A percentile compares a stretch with the other conserved stretches of the same genome.
Conservation (phyloP, 2,797 vertebrate genomes). For the Parambassis ranga region DNA sequence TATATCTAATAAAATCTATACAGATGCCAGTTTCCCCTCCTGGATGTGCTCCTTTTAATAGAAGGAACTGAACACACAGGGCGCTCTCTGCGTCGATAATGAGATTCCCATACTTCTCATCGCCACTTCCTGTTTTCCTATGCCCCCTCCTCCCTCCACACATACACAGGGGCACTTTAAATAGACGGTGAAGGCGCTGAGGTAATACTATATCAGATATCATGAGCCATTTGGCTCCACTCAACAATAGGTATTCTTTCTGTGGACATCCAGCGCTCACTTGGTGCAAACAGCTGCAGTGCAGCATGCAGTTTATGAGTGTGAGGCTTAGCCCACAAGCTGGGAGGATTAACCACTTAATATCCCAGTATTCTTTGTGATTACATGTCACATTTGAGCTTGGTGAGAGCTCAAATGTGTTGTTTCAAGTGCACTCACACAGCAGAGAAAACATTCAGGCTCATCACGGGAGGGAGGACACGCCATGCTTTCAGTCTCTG, state of each 20-base stretch:
- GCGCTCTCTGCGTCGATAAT: slow-evolving; percentile 20
- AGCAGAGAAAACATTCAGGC: background rate
- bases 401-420: background rate
- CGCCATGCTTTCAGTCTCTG: slow-evolving; percentile 1
- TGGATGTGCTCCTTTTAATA: slow-evolving; percentile 21
- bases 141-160: background rate
- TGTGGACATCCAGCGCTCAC: no score
- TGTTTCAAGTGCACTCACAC: background rate
- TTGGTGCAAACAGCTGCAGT: background rate
- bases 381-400: background rate
- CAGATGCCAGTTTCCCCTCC: slow-evolving; percentile 26
- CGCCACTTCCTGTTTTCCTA: slow-evolving; percentile 37
- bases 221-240: background rate
- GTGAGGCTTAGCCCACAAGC: slow-evolving; percentile 5
- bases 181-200: slow-evolving; percentile 27
- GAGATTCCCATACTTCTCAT: slow-evolving; percentile 45
- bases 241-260: background rate
- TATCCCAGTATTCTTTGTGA: slow-evolving; percentile 21
- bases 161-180: slow-evolving; percentile 32
- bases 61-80: background rate
- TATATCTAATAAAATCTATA: no score
- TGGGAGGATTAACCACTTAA: slow-evolving; percentile 2
- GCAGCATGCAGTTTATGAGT: background rate
- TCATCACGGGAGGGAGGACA: background rate
- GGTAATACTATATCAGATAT: slow-evolving; percentile 36